Base-by-base conservation (phyloP, 1,140 invertebrate species). In the Temnothorax longispinosus region DNA sequence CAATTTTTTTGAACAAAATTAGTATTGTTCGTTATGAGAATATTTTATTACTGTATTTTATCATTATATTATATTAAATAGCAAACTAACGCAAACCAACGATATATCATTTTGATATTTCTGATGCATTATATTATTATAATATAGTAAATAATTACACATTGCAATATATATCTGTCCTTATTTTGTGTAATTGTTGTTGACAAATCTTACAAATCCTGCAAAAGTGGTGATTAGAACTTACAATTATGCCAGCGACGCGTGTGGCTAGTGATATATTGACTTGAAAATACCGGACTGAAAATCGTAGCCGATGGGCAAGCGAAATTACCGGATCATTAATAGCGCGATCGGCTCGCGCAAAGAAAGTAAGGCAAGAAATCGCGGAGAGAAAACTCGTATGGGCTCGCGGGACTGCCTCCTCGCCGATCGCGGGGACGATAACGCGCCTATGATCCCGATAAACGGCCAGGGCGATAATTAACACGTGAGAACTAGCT, bases 101-200 rank as follows among this genome's bases (percentile, higher is more conserved):
- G 32, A 65, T 54, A 67, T 52, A 15, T 67, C 47, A 67, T 80
- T 67, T 67, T 80, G 0, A 38, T 41, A 44, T 11, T 65, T 75
- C 21, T 21, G 32, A 58, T 56, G 47, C 50, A n/a, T 32, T 47
- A 69, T 35, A 27, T 27, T 27, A 27, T 27, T 27, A 27, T 27
- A 27, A 27, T 27, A 35, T 35, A 35, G 35, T 50, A 87, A 75
- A 88, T 91, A 93, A 93, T 94, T 93, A 92, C 27, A 82, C 87
- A 89, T 90, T 90, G 86, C 6, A 50, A 41, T 8, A 5, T 3
- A 27, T n/a, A 50, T 64, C 41, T n/a, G 10, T 56, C 18, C 5
- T 64, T 11, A 50, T 52, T 18, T 64, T 64, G 47, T 7, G 47
- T 74, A 86, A 87, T 88, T 81, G 58, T 78, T 21, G 32, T 44